These are phyloP conservation scores for Echinarachnius parma DNA, from an alignment of 53 echinoderm and acorn worm species.

Conservation along the genomic window DNA sequence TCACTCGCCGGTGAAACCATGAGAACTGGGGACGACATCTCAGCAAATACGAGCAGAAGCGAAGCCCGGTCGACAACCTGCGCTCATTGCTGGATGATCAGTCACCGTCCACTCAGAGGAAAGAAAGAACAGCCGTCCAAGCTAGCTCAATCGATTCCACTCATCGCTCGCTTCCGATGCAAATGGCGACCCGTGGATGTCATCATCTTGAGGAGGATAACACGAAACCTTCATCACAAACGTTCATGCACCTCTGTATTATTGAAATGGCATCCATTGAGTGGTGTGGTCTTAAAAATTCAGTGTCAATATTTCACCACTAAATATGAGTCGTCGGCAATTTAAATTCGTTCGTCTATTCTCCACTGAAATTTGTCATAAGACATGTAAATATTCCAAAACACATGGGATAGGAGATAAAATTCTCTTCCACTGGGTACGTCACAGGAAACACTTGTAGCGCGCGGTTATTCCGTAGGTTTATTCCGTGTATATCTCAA, in stretches of 20 bases:
- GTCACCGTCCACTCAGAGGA: background rate
- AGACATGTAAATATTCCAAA: no score
- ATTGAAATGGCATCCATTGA: background rate
- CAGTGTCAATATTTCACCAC: no score
- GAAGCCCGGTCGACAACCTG: slow-evolving; percentile 31
- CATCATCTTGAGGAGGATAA: background rate
- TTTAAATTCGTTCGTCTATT: no score
- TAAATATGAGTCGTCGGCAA: no score
- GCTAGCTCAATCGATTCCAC: background rate
- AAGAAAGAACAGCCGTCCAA: background rate
- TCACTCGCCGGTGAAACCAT: slow-evolving; percentile 94
- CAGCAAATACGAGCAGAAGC: slow-evolving; percentile 28
- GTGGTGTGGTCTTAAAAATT: no score
- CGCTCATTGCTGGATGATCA: slow-evolving; percentile 28
- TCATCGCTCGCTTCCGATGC: slow-evolving; percentile 7
- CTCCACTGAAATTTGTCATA: no score
- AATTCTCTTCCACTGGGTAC: no score
- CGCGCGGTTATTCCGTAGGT: no score
- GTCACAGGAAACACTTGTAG: no score
- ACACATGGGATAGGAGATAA: no score
- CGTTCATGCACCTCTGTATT: no score
- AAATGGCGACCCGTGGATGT: background rate
- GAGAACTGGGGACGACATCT: slow-evolving; percentile 69
- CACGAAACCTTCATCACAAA: background rate
- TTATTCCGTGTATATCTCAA: no score